These are phyloP conservation scores for Dioctria rufipes DNA, from an alignment of 2,888 invertebrate species.

Conservation along the genomic window DNA sequence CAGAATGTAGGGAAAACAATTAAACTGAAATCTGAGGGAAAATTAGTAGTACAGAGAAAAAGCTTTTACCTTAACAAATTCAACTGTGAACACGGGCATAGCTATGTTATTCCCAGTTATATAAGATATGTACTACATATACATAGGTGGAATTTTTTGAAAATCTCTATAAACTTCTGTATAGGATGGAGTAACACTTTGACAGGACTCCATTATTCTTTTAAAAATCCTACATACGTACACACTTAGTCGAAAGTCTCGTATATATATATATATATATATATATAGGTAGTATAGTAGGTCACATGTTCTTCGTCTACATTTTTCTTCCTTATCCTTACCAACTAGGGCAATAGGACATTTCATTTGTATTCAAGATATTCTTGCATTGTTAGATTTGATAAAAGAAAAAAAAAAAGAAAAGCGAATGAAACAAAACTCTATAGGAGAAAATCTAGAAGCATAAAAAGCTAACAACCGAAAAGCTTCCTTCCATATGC, in stretches of 20 bases:
- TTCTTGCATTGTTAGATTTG: conserved; percentile 33
- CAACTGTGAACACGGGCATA: conserved; percentile 17
- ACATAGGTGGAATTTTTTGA: conserved; percentile 10
- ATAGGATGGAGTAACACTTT: conserved; percentile 9
- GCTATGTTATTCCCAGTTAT: neutral
- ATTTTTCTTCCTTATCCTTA: neutral
- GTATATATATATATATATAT: neutral
- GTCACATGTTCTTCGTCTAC: neutral
- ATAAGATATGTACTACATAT: conserved; percentile 34
- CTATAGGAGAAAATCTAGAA: neutral
- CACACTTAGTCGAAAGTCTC: neutral
- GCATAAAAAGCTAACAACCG: conserved; percentile 17
- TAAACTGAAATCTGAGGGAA: conserved; percentile 44
- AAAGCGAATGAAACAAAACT: neutral
- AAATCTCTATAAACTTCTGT: conserved; percentile 10
- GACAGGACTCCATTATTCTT: conserved; percentile 39
- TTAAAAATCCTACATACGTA: neutral
- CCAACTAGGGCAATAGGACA: conserved; percentile 33
- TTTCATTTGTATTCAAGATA: conserved; percentile 39
- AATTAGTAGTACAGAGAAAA: conserved; percentile 34
- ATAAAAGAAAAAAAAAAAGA: conserved; percentile 33
- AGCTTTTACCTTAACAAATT: conserved; percentile 21
- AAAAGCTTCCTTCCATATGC: neutral
- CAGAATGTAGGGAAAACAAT: conserved; percentile 26
- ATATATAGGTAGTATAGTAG: neutral